phyloP scores from a whole-genome alignment of 2,113 vertebrate species.

The Pseudolaguvia tuberculata region DNA sequence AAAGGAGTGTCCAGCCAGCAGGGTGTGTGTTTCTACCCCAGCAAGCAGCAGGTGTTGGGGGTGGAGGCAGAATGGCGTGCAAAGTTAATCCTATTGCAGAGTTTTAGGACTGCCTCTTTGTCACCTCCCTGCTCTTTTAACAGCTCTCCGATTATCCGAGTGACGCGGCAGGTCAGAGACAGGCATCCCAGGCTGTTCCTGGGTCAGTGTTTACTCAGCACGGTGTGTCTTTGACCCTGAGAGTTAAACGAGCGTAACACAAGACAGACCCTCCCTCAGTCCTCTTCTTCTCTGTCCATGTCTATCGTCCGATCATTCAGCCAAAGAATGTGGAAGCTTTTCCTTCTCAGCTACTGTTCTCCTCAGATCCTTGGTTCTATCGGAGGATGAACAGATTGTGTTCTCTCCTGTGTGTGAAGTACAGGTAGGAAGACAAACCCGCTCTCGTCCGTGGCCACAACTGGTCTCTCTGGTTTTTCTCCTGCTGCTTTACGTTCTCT shows the following conservation, averaged over 20 bases:
- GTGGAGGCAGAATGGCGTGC: constrained; percentile 40
- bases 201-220: constrained; percentile 9
- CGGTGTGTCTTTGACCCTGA: constrained; percentile 27
- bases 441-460: not conserved
- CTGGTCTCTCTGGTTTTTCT: constrained; percentile 2
- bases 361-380: constrained; percentile 63
- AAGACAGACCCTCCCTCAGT: constrained; percentile 26
- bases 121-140: constrained; percentile 28
- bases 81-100: constrained; percentile 59
- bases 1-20: constrained; percentile 33
- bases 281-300: constrained; percentile 11
- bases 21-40: constrained; percentile 17
- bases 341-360: constrained; percentile 63
- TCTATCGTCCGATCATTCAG: constrained; percentile 43
- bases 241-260: constrained; percentile 23
- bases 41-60: constrained; percentile 51
- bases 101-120: constrained; percentile 36
- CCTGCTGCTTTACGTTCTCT: not conserved
- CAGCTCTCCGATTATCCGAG: constrained; percentile 32
- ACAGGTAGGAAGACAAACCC: constrained; percentile 72
- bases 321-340: constrained; percentile 68
- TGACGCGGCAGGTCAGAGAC: not conserved
- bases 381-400: constrained; percentile 79
- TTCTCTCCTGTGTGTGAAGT: constrained; percentile 83
- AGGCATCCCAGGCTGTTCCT: constrained; percentile 11